These are phyloP conservation scores for Centrocercus urophasianus DNA, from an alignment of 2,113 vertebrate species.

Conservation along the genomic window DNA sequence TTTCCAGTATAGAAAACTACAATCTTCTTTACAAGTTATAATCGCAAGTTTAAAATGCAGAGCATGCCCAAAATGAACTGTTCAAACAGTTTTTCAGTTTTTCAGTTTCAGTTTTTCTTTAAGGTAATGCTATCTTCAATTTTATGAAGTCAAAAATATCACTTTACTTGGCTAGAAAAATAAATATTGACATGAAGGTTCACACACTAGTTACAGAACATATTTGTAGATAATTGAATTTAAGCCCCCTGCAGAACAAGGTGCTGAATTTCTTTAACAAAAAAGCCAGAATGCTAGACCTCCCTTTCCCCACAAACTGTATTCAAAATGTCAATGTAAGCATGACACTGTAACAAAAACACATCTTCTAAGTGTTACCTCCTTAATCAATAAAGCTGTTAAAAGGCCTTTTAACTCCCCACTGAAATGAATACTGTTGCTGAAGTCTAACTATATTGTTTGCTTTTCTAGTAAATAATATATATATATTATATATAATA, in stretches of 20 bases:
- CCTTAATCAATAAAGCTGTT: not conserved
- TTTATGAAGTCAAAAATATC: conserved; percentile 2
- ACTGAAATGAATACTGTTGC: not conserved
- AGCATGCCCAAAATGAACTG: not conserved
- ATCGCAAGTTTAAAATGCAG: not conserved
- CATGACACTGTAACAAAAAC: conserved; percentile 2
- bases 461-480: not conserved
- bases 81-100: not conserved
- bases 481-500: not conserved
- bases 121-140: not conserved
- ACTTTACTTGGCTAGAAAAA: not conserved
- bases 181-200: conserved; percentile 12
- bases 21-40: not conserved
- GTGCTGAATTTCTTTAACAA: not conserved
- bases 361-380: not conserved
- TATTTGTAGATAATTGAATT: conserved; percentile 4
- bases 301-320: not conserved
- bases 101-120: not conserved
- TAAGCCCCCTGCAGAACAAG: not conserved
- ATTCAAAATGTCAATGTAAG: conserved; percentile 9
- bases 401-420: not conserved
- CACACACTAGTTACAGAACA: not conserved
- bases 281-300: not conserved
- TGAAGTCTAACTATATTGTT: not conserved
- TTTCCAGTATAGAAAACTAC: not conserved